Base-by-base conservation (phyloP, 30 jellyfish, hydroid and myxozoan species). In the Pelagia noctiluca region DNA sequence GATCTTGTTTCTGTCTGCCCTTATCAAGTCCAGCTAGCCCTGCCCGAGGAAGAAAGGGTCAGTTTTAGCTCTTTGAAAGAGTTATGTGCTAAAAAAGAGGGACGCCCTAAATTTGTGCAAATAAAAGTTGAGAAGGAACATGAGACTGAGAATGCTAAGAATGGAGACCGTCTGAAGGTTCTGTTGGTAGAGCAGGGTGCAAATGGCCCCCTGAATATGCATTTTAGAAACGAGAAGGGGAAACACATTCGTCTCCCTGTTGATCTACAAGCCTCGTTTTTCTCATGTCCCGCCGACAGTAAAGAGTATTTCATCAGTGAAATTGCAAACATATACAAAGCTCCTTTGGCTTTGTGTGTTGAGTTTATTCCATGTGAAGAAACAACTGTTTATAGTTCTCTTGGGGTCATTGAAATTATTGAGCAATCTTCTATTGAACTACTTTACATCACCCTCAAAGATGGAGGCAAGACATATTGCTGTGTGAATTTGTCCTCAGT, bases 91-190 rank as follows among this genome's bases (percentile, higher is more conserved):
- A n/a, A 62, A 26, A 47, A 65, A 34, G 96, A 92, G 29, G 76
- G 91, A 1, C 37, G 88, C 10, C 98, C 98, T 18, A 86, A 81
- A 66, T 92, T 86, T 86, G 98, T 92, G 33, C 94, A 92, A 80
- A 86, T 92, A 48, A 88, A 65, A 10, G 34, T 71, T 3, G 78
- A 63, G 23, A 49, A 48, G 30, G 82, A 36, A 34, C 38, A 30
- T 33, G 76, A 65, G 57, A 76, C 37, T 18, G 84, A 85, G 26
- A 25, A 89, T 3, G 71, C 75, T 16, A 34, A 47, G 26, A 66
- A 62, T 63, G 98, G 96, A 10, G 98, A 92, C 60, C 89, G 96
- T 7, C 49, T 92, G 82, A 92, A 92, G 61, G 98, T 92, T 31
- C 69, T 92, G 25, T 80, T 92, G 2, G 96, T 77, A 0, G 98